A percentile compares a stretch with the other conserved stretches of the same genome.
Conservation (phyloP, 2,113 vertebrate species). For the Papio anubis region DNA sequence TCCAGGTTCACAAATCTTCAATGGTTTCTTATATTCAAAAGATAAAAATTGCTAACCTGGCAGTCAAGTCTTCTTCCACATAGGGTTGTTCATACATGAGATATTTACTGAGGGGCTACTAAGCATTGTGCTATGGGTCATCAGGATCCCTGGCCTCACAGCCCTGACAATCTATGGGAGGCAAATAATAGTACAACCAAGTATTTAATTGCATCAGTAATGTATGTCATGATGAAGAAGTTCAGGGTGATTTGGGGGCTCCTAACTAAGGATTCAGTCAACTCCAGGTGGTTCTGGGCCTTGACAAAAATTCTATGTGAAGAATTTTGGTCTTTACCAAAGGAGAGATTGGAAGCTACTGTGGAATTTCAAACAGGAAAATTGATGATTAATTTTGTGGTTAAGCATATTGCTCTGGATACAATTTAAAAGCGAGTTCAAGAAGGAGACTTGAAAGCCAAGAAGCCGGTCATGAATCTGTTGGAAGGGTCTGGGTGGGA, state of each 20-base stretch:
- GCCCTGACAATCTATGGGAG: neutral
- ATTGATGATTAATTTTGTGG: neutral
- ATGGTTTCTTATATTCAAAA: neutral
- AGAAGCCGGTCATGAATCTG: neutral
- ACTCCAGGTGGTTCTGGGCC: neutral
- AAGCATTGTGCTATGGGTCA: rapidly evolving
- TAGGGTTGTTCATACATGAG: neutral
- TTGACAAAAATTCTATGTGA: neutral
- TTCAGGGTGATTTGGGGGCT: neutral
- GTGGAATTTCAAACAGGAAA: neutral
- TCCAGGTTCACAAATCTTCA: neutral
- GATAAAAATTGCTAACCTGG: neutral
- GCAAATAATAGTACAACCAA: neutral
- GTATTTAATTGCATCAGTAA: neutral
- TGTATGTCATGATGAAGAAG: neutral
- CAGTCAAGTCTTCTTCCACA: neutral
- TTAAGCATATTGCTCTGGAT: neutral
- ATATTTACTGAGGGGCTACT: neutral
- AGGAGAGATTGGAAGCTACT: neutral
- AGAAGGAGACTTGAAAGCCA: neutral
- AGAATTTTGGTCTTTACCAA: neutral
- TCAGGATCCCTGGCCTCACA: neutral
- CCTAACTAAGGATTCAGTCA: neutral
- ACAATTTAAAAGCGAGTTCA: neutral
- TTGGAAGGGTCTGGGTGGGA: neutral